Percentiles rank a stretch among this genome's conserved stretches.
Conservation (phyloP, 2,797 vertebrate species). For the Mustela erminea region DNA sequence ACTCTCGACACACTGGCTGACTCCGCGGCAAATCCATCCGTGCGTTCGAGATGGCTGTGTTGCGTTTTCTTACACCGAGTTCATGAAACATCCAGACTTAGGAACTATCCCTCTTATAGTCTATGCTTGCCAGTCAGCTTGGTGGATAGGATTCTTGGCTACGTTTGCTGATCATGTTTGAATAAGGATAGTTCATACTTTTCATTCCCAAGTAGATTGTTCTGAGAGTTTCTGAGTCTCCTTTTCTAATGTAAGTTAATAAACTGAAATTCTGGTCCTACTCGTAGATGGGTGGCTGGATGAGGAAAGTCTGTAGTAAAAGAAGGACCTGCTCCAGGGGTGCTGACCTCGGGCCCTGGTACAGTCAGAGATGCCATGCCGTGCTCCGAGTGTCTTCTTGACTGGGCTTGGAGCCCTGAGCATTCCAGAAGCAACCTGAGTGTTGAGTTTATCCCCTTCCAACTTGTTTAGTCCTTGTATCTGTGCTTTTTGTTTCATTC, state of each 20-base stretch:
- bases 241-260: not conserved
- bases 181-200: not conserved
- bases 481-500: not conserved
- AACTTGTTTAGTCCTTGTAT: not conserved
- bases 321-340: accelerated
- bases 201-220: not conserved
- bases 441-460: not conserved
- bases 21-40: not conserved
- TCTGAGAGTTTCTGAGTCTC: not conserved
- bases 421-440: not conserved
- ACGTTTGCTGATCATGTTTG: not conserved
- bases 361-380: accelerated
- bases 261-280: not conserved
- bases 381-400: not conserved
- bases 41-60: not conserved
- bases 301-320: not conserved
- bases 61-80: not conserved
- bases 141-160: not conserved
- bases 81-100: not conserved
- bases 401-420: not conserved
- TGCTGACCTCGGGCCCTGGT: not conserved
- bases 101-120: not conserved
- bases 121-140: not conserved
- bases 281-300: accelerated
- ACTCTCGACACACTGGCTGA: not conserved